Evolutionary conservation across 2,888 invertebrate species (phyloP), one percentile per base, ranked within the genome.

Genomic region (Eupithecia dodoneata): DNA sequence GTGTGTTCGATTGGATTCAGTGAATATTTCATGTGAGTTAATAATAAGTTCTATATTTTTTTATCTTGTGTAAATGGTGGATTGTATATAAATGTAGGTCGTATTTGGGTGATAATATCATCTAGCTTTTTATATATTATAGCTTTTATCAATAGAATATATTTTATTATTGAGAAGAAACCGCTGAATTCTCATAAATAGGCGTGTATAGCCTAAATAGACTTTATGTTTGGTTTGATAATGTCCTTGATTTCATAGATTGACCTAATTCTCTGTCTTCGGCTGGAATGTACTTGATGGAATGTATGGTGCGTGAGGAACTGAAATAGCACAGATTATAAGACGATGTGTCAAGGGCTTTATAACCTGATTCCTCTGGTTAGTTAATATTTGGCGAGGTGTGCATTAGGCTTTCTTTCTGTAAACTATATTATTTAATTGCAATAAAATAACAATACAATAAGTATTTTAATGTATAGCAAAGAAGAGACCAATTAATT

Each of bases 271-370:
- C 13, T 49, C 44, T 75, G 65, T 71, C 41, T 71, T 10, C 30
- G 42, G 66, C 74, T 70, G 75, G 75, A 72, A 77, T 73, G 73
- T 59, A 13, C 4, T 66, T 44, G 44, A 30, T 71, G 73, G 74
- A 75, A 79, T 73, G 75, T 52, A 30, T 13, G 15, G 70, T 49
- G 74, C 63, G 72, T 79, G 75, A 69, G 74, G 74, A 75, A 78
- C 72, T 76, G 52, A 73, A 76, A 79, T 76, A 73, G n/a, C 42
- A 59, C 59, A 81, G 80, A 76, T 74, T 59, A 78, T 85, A 83
- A 84, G 82, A 83, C 74, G 69, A 65, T 76, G 78, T 90, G 91
- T 91, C 93, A 93, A 93, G 93, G 93, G 83, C 88, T 80, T 85
- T 75, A 85, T 91, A 90, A 90, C 91, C 92, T 78, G 90, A 88